These are phyloP conservation scores for Drosophila kambysellisi DNA, from an alignment of 2,888 invertebrate genomes.

Conservation along the genomic window DNA sequence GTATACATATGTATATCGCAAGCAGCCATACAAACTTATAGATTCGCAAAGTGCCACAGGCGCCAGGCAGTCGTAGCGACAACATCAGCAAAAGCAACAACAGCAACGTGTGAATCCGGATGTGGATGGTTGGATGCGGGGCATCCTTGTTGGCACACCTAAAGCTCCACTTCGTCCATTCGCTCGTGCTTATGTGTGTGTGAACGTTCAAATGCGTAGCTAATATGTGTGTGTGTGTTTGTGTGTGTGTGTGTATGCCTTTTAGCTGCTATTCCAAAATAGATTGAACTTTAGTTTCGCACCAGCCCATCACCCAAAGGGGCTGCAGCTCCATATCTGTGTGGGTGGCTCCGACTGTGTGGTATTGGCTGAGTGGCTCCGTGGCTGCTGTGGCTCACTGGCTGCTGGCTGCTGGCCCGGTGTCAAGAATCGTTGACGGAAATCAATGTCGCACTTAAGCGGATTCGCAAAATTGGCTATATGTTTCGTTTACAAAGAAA, in stretches of 20 bases:
- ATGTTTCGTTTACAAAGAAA: constrained; percentile 50
- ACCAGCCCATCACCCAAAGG: constrained; percentile 26
- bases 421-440: constrained; percentile 77
- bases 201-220: constrained; percentile 2
- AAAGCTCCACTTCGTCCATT: constrained; percentile 31
- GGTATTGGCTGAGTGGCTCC: constrained; percentile 12
- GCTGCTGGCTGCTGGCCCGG: constrained; percentile 46
- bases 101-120: constrained; percentile 47
- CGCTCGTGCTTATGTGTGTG: neutral
- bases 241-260: constrained; percentile 29
- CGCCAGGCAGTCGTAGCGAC: constrained; percentile 52
- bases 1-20: constrained; percentile 11
- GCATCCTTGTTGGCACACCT: constrained; percentile 48
- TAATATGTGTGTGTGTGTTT: constrained; percentile 24
- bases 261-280: constrained; percentile 60
- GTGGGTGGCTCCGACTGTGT: neutral
- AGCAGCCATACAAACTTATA: constrained; percentile 55
- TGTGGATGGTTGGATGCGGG: constrained; percentile 36
- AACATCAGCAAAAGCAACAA: constrained; percentile 12
- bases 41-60: constrained; percentile 59
- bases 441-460: constrained; percentile 81
- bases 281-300: constrained; percentile 49
- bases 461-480: constrained; percentile 79
- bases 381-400: constrained; percentile 15
- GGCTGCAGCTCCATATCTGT: neutral